These are phyloP conservation scores for Trichechus manatus DNA, from an alignment of 2,113 vertebrate species.

Conservation along the genomic window DNA sequence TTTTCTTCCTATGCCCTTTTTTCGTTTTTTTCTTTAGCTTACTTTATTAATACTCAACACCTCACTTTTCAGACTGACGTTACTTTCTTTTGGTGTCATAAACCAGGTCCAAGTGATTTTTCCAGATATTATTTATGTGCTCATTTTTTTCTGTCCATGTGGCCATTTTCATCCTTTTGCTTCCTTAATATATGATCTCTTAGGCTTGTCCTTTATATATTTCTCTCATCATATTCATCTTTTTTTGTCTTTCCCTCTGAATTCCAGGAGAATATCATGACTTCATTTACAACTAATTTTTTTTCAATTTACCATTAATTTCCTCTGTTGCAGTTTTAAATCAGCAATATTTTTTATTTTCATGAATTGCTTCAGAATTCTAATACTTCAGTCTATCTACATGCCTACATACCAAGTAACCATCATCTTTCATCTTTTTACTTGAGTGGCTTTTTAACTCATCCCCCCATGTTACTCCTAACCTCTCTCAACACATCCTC, in stretches of 20 bases:
- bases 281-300: not conserved
- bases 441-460: not conserved
- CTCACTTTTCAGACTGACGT: not conserved
- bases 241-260: conserved; percentile 16
- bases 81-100: not conserved
- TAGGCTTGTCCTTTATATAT: not conserved
- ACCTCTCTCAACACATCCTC: not conserved
- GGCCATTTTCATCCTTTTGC: not conserved
- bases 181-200: not conserved
- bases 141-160: not conserved
- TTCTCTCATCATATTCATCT: not conserved
- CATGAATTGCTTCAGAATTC: conserved; percentile 33
- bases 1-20: not conserved
- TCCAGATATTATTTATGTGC: not conserved
- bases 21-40: not conserved
- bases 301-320: not conserved
- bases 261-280: not conserved
- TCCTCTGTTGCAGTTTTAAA: not conserved
- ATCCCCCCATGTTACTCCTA: not conserved
- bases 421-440: not conserved
- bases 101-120: not conserved
- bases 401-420: not conserved
- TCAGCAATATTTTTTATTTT: not conserved
- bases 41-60: not conserved
- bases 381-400: not conserved